Evolutionary conservation across 2,797 vertebrate species (phyloP).

Genomic region (Clarias pachynema): DNA sequence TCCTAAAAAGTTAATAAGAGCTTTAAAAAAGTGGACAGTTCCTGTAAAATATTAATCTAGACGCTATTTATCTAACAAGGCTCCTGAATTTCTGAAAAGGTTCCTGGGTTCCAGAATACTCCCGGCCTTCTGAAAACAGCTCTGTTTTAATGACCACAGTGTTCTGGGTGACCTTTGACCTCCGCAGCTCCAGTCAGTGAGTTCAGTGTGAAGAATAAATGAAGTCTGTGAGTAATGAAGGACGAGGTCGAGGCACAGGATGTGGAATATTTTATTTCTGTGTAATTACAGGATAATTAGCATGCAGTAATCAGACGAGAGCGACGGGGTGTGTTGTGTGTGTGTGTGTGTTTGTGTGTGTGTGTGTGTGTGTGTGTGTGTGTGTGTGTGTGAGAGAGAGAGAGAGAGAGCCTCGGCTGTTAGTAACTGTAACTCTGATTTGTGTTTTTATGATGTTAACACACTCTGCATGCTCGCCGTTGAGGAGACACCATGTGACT

Average conservation of each 20-base stretch:
- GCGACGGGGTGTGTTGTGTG: neutral
- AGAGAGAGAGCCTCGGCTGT: too few species aligned
- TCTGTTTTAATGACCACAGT: slow-evolving; percentile 8
- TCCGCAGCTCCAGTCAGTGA: neutral
- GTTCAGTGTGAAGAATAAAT: neutral
- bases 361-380: too few species aligned
- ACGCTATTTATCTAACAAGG: neutral
- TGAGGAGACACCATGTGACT: slow-evolving; percentile 40
- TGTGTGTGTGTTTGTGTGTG: too few species aligned
- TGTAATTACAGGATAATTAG: slow-evolving; percentile 15
- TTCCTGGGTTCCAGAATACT: neutral
- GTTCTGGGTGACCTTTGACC: slow-evolving; percentile 20
- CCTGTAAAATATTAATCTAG: neutral
- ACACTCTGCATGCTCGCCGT: slow-evolving; percentile 36
- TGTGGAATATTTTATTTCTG: slow-evolving; percentile 7
- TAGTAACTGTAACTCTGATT: neutral
- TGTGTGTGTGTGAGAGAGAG: too few species aligned
- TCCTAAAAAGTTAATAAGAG: neutral
- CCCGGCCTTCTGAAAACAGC: neutral
- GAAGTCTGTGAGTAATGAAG: neutral
- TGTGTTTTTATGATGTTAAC: slow-evolving; percentile 34
- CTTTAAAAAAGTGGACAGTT: neutral
- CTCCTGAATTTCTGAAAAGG: neutral
- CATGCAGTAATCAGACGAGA: neutral
- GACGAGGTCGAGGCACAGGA: neutral